These are phyloP conservation scores for Pollenia griseotomentosa DNA, from an alignment of 2,888 invertebrate genomes.

Conservation along the genomic window DNA sequence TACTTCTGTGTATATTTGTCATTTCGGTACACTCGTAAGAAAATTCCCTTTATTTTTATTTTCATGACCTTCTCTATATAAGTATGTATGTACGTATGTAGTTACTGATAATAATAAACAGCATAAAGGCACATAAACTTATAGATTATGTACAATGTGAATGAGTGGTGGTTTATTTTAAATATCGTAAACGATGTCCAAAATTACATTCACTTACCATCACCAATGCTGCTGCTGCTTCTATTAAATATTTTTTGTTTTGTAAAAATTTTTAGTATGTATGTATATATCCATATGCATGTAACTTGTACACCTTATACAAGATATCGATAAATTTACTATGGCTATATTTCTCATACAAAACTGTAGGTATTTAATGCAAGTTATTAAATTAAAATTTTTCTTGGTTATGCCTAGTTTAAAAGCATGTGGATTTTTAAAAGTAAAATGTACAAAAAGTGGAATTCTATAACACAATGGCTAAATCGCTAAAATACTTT, in stretches of 20 bases:
- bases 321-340: conserved; percentile 14
- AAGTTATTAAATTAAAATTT: neutral
- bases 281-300: conserved; percentile 1
- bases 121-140: neutral
- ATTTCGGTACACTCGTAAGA: neutral
- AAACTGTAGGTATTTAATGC: no score
- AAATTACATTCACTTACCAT: conserved; percentile 1
- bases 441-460: no score
- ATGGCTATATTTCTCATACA: no score
- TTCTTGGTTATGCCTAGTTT: neutral
- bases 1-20: conserved; percentile 13
- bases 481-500: no score
- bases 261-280: neutral
- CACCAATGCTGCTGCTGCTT: neutral
- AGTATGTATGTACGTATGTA: neutral
- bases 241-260: neutral
- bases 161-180: neutral
- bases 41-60: conserved; percentile 56
- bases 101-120: neutral
- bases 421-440: no score
- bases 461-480: no score
- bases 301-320: conserved; percentile 11
- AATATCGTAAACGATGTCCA: conserved; percentile 8
- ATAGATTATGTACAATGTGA: neutral
- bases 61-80: neutral